Evolutionary conservation across 1,140 invertebrate genomes (phyloP).

Genomic region (Heliothis virescens): DNA sequence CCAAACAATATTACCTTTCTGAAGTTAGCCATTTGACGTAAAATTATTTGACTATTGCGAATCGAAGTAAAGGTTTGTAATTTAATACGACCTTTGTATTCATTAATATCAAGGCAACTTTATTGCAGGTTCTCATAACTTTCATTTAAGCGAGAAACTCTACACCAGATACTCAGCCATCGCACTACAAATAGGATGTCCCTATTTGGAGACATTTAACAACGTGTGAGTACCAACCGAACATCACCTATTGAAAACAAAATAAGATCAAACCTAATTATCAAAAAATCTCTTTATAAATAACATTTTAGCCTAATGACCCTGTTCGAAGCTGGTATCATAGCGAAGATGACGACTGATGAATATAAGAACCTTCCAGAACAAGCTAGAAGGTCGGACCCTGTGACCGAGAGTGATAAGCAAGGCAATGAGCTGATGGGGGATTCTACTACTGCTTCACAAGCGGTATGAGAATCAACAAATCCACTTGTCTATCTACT

Average conservation of each 20-base stretch:
- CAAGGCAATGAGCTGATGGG: constrained; percentile 67
- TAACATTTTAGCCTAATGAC: constrained; percentile 87
- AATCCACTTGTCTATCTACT: not conserved
- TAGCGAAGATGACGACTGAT: constrained; percentile 90
- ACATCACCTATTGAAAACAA: not conserved
- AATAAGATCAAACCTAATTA: not conserved
- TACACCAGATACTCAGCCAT: constrained; percentile 91
- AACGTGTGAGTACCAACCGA: constrained; percentile 87
- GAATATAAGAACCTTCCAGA: constrained; percentile 89
- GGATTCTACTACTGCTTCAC: constrained; percentile 60
- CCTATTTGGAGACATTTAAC: constrained; percentile 90
- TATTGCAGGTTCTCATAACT: constrained; percentile 88
- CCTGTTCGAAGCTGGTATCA: constrained; percentile 90
- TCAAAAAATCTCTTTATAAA: not conserved
- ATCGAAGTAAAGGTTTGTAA: too few relatives aligned
- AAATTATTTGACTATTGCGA: too few relatives aligned
- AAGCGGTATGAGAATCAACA: constrained; percentile 49
- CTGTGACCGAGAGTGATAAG: constrained; percentile 75
- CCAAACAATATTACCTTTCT: too few relatives aligned
- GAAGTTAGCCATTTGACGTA: too few relatives aligned
- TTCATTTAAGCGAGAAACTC: constrained; percentile 90
- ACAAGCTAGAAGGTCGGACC: constrained; percentile 78
- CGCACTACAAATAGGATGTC: constrained; percentile 90
- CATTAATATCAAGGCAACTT: not conserved
- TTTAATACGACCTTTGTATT: too few relatives aligned